Evolutionary conservation across 2,113 vertebrate genomes (phyloP), one percentile per base, ranked within the genome.

Genomic region (Sorex fumeus): DNA sequence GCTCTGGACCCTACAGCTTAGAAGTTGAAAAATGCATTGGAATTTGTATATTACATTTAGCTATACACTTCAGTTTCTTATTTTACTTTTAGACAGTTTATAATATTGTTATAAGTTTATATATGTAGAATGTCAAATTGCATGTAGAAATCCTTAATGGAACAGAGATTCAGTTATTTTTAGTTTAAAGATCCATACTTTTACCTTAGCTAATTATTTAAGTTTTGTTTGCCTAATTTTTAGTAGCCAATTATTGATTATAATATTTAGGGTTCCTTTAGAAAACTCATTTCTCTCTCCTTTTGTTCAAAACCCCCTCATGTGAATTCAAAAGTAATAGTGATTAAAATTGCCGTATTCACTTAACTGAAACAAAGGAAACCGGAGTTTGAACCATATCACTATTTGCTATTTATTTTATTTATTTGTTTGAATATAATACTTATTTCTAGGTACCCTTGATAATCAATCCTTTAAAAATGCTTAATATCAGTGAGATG

Each of bases 71-170:
- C 1, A 25, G 64, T 72, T 25, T 67, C 16, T 43, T 90, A 62
- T 50, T 93, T 77, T 93, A 77, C 30, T 64, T 84, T 80, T 36
- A 77, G 66, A 30, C n/a, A 11, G 34, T 57, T 21, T 70, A 83
- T 82, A 83, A 34, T 19, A 45, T 66, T 53, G 1, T 34, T 71
- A 64, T n/a, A n/a, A n/a, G n/a, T n/a, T n/a, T n/a, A n/a, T n/a
- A n/a, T n/a, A n/a, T n/a, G n/a, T n/a, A n/a, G n/a, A n/a, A n/a
- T n/a, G n/a, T n/a, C n/a, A n/a, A n/a, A n/a, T n/a, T n/a, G n/a
- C n/a, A 70, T 43, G 18, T 62, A 76, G 50, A 85, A 43, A 90
- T 8, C 2, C 1, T 62, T 43, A 82, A 71, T 7, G 2, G 7
- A 82, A 66, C 50, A 91, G n/a, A 36, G 6, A 71, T 70, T 71